Evolutionary conservation across 2,888 invertebrate species (phyloP).

Genomic region (Pterostichus madidus): DNA sequence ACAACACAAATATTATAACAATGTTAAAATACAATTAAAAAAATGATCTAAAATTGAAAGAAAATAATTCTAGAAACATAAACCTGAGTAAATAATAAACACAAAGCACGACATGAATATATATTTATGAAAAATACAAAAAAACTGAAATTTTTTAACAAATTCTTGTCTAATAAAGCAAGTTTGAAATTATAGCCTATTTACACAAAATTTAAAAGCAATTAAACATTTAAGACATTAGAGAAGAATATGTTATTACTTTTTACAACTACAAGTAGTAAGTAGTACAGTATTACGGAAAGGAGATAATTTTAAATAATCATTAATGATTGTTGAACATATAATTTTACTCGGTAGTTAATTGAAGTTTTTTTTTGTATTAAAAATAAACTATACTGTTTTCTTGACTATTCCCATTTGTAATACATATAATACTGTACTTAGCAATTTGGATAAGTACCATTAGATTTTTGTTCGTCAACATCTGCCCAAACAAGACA

Average conservation of each 20-base stretch:
- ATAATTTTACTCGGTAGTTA: too few relatives aligned
- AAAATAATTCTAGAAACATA: neutral
- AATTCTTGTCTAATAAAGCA: too few relatives aligned
- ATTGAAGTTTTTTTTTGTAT: too few relatives aligned
- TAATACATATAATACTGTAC: neutral
- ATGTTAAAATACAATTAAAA: neutral
- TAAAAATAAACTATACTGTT: neutral
- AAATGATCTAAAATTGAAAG: neutral
- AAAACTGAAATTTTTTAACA: too few relatives aligned
- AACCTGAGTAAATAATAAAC: neutral
- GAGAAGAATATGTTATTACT: constrained; percentile 9
- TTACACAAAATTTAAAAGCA: constrained; percentile 44
- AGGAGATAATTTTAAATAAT: too few relatives aligned
- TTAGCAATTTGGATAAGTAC: constrained; percentile 73
- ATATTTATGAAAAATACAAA: too few relatives aligned
- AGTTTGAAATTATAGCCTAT: too few relatives aligned
- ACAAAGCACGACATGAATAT: too few relatives aligned
- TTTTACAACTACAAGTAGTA: neutral
- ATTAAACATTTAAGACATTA: neutral
- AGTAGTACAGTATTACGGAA: neutral
- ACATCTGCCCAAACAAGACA: constrained; percentile 92
- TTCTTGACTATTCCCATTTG: neutral
- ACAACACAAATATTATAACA: constrained; percentile 9
- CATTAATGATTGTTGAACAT: too few relatives aligned
- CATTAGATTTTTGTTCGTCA: constrained; percentile 84